Evolutionary conservation across 2,888 invertebrate species (phyloP), one percentile per base, ranked within the genome.

Genomic region (Drosophila tanythrix): DNA sequence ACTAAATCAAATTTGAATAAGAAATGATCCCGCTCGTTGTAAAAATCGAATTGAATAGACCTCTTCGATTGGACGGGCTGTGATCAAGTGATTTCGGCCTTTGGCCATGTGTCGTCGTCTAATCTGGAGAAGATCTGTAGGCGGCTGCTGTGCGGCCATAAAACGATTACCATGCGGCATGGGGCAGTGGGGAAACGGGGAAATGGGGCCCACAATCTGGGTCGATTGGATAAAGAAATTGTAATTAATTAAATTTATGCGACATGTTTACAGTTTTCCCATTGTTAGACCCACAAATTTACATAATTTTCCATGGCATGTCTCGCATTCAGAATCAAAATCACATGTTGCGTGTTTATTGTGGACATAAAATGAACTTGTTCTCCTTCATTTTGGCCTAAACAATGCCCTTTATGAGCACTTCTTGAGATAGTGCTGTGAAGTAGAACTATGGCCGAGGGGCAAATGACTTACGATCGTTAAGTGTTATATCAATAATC

Each of bases 151-250:
- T 85, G 86, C 86, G 88, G 64, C 78, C 74, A 82, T 85, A 85
- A 85, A 88, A 70, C 84, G 84, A 74, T 88, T 85, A 85, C 63
- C 63, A 71, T 63, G 61, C 55, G 50, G 46, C 13, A 29, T 51
- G 51, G 53, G 52, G 35, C 21, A 33, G 43, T 38, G 62, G 50
- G 48, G 62, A 46, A n/a, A 10, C 38, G 29, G 40, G 58, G 58
- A 53, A 36, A 43, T 10, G 48, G 40, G 50, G 35, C 29, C 35
- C 52, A 31, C 57, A 46, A 85, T 61, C 75, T 86, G 85, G 82
- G 89, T 86, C 87, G 87, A 76, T 87, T 84, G 86, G 82, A 87
- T 89, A 87, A 89, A 89, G 88, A 87, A 87, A 88, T 85, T 86
- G 85, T 87, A 89, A 87, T 87, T 89, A 87, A 87, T 87, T 87